Percentiles rank a stretch among this genome's conserved stretches.
phyloP scores from a whole-genome alignment of 2,797 vertebrate genomes.

The Helicolenus hilgendorfi region DNA sequence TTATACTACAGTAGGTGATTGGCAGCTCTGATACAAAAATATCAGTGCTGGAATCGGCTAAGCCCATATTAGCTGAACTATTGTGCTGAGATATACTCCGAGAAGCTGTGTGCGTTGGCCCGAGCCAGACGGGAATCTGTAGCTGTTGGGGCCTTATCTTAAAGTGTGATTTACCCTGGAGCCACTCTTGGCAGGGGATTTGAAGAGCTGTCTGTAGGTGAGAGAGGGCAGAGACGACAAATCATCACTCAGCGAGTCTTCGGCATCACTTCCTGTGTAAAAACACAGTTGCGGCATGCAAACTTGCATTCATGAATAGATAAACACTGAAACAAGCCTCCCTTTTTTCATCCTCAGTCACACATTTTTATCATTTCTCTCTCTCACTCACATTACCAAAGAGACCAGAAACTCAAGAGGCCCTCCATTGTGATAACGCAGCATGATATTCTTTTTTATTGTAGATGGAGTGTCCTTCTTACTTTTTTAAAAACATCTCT shows the following conservation, averaged over 20 bases:
- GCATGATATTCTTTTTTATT: conserved; percentile 49
- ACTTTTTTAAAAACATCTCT: conserved; percentile 29
- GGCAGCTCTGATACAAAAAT: conserved; percentile 67
- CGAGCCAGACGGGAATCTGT: conserved; percentile 25
- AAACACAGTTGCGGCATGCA: conserved; percentile 14
- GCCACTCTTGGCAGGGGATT: conserved; percentile 62
- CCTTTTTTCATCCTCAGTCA: conserved; percentile 8
- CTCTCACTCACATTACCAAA: conserved; percentile 43
- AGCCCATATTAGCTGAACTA: conserved; percentile 62
- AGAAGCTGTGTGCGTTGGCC: conserved; percentile 28
- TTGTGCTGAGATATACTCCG: conserved; percentile 43
- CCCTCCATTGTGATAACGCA: conserved; percentile 55
- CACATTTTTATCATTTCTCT: conserved; percentile 11
- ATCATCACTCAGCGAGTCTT: conserved; percentile 58
- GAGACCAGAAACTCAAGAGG: conserved; percentile 69
- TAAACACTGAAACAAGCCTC: conserved; percentile 12
- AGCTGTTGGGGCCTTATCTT: conserved; percentile 69
- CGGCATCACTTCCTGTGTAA: conserved; percentile 47
- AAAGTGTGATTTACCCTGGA: conserved; percentile 71
- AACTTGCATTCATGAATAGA: conserved; percentile 37
- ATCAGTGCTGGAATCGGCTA: conserved; percentile 59
- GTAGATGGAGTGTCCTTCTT: conserved; percentile 49
- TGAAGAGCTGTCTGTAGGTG: conserved; percentile 56
- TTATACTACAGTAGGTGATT: conserved; percentile 54
- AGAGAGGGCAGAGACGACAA: conserved; percentile 18